phyloP scores from a whole-genome alignment of 2,113 vertebrate species.

The Hypanus sabinus region DNA sequence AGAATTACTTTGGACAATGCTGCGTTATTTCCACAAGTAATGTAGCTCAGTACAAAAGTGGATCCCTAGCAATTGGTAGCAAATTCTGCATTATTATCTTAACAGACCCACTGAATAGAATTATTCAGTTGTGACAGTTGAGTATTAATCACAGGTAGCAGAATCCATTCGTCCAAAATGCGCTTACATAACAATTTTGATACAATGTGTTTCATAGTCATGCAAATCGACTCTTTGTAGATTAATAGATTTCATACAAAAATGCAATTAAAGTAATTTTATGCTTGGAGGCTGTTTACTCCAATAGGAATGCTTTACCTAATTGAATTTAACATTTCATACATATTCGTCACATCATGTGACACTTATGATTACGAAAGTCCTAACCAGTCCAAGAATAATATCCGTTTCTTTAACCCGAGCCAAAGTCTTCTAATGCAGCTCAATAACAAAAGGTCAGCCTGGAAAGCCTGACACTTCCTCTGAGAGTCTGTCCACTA shows the following conservation, averaged over 20 bases:
- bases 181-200: not conserved
- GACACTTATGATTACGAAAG: not conserved
- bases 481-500: not conserved
- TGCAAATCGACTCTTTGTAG: not conserved
- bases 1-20: not conserved
- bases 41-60: too few relatives aligned
- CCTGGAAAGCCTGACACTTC: not conserved
- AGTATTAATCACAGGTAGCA: not conserved
- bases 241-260: not conserved
- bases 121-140: not conserved
- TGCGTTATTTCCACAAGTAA: too few relatives aligned
- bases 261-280: not conserved
- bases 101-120: not conserved
- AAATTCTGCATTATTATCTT: not conserved
- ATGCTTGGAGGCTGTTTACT: not conserved
- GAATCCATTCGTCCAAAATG: not conserved
- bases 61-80: too few relatives aligned
- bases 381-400: constrained; percentile 3
- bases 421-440: not conserved
- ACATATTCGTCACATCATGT: not conserved
- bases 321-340: not conserved
- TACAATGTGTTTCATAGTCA: not conserved
- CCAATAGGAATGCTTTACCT: not conserved
- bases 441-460: constrained; percentile 4
- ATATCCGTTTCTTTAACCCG: constrained; percentile 11